These are phyloP conservation scores for Sebastes aleutianus DNA, from an alignment of 2,797 vertebrate genomes.

Conservation along the genomic window DNA sequence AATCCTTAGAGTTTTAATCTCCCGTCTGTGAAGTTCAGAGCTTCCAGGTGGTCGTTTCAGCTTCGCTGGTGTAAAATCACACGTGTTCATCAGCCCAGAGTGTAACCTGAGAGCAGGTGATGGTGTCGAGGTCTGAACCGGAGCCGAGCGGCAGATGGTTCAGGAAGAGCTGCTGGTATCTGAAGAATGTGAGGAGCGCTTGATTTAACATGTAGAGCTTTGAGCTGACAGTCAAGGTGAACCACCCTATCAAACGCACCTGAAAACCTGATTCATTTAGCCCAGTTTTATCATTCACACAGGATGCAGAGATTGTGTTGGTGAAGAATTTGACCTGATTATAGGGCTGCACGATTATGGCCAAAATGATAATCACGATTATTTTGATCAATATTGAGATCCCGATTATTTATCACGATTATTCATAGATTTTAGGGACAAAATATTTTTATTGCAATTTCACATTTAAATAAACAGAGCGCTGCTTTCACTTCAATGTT, in stretches of 20 bases:
- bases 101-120: constrained; percentile 23
- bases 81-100: background rate
- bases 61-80: background rate
- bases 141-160: constrained; percentile 10
- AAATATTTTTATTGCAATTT: too few relatives aligned
- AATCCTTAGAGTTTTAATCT: background rate
- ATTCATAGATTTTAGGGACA: too few relatives aligned
- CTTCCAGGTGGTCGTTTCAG: background rate
- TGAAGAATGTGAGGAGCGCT: constrained; percentile 49
- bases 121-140: background rate
- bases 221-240: constrained; percentile 10
- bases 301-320: background rate
- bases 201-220: constrained; percentile 56
- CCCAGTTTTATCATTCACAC: background rate
- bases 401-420: too few relatives aligned
- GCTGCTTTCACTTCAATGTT: too few relatives aligned
- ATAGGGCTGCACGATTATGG: too few relatives aligned
- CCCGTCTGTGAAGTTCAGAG: background rate
- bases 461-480: too few relatives aligned
- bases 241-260: background rate
- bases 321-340: background rate
- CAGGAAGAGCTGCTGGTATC: constrained; percentile 36
- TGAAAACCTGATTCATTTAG: background rate
- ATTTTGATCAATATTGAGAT: too few relatives aligned
- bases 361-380: too few relatives aligned